Evolutionary conservation across 2,113 vertebrate species (phyloP).

Genomic region (Cavia porcellus): DNA sequence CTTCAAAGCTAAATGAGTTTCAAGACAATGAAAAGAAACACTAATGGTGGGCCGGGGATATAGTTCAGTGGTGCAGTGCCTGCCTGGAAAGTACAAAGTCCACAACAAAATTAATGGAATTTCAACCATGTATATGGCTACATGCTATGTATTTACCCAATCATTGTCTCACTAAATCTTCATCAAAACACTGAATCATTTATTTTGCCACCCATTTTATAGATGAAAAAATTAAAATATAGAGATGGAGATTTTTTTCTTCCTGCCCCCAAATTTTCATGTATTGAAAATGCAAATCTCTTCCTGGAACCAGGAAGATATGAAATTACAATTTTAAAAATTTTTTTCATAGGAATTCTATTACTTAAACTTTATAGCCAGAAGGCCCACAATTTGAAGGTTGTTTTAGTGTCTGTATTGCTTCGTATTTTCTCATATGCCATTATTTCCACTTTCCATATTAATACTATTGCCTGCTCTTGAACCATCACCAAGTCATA

Average conservation of each 20-base stretch:
- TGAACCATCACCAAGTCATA: neutral
- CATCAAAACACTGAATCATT: neutral
- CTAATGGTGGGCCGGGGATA: neutral
- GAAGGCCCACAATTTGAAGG: neutral
- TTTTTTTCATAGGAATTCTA: neutral
- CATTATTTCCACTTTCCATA: neutral
- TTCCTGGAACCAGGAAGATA: neutral
- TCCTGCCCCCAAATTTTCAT: neutral
- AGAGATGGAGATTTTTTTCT: neutral
- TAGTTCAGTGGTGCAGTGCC: too few relatives aligned
- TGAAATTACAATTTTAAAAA: neutral
- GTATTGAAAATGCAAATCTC: conserved; percentile 18
- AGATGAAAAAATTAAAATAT: neutral
- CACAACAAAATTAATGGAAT: neutral
- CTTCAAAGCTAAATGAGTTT: neutral
- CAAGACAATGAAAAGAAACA: neutral
- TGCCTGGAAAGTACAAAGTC: too few relatives aligned
- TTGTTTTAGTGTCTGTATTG: neutral
- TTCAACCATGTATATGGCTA: neutral
- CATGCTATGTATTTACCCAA: neutral
- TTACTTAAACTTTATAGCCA: neutral
- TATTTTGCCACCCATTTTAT: neutral
- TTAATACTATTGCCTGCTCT: neutral
- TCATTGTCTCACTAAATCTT: neutral
- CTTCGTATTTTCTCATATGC: neutral